A percentile compares a stretch with the other conserved stretches of the same genome.
phyloP scores from a whole-genome alignment of 1,140 invertebrate species.

The Planococcus citri region DNA sequence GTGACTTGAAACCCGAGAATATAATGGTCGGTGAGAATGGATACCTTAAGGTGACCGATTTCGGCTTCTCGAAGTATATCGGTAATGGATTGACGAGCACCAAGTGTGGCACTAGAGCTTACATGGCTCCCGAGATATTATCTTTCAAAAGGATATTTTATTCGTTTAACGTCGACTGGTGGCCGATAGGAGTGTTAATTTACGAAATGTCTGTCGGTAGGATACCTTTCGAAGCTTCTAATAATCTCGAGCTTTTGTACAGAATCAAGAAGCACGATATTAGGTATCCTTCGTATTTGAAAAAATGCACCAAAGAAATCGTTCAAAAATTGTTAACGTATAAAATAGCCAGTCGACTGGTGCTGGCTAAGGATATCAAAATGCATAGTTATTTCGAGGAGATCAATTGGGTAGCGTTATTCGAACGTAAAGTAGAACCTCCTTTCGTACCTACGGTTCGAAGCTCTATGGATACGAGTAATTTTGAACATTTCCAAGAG shows the following conservation, averaged over 20 bases:
- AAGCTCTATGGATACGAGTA: constrained; percentile 21
- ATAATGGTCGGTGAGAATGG: constrained; percentile 80
- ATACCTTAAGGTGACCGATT: constrained; percentile 93
- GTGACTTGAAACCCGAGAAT: constrained; percentile 83
- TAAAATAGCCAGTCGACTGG: not conserved
- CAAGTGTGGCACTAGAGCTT: not conserved
- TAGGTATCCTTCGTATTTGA: not conserved
- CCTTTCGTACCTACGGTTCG: constrained; percentile 8
- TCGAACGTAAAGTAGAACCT: not conserved
- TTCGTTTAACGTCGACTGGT: constrained; percentile 93
- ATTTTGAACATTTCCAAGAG: constrained; percentile 10
- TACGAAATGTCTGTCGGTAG: constrained; percentile 74
- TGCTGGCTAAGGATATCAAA: not conserved
- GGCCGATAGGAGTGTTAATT: constrained; percentile 80
- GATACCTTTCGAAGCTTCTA: constrained; percentile 68
- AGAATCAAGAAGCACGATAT: constrained; percentile 43
- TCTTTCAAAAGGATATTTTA: constrained; percentile 58
- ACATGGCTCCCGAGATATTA: constrained; percentile 1
- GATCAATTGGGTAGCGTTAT: constrained; percentile 23
- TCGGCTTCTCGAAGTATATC: constrained; percentile 91
- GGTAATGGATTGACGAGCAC: constrained; percentile 31
- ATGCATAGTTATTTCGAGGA: not conserved
- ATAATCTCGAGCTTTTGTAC: constrained; percentile 83
- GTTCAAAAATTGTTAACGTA: not conserved
- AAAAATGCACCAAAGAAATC: not conserved